Conservation (phyloP, 2,113 vertebrate species). For the Myiozetetes cayanensis region DNA sequence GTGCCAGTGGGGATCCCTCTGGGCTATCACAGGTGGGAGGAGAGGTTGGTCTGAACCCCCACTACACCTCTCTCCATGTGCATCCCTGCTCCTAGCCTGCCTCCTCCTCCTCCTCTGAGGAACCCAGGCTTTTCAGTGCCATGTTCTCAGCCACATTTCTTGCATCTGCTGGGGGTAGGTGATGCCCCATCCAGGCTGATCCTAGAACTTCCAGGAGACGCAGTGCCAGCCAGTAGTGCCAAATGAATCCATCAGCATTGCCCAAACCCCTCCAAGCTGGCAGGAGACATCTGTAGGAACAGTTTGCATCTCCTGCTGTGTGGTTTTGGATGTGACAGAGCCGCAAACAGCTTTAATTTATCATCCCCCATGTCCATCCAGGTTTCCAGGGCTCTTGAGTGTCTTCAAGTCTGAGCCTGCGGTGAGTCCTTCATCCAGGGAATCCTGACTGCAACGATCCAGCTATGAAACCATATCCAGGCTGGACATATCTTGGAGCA, state of each 20-base stretch:
- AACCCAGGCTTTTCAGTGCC: background rate
- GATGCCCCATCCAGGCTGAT: background rate
- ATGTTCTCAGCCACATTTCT: background rate
- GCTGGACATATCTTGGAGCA: background rate
- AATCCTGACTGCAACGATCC: rapidly evolving
- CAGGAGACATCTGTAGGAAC: background rate
- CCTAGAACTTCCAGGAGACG: background rate
- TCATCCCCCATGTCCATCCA: background rate
- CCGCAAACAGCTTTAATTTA: background rate
- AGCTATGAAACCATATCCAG: background rate
- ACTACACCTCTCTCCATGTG: background rate
- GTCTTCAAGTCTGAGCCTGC: rapidly evolving
- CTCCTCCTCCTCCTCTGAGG: background rate
- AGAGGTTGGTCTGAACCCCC: background rate
- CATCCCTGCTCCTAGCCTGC: background rate
- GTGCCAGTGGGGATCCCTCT: background rate
- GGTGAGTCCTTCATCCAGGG: background rate
- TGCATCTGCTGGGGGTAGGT: background rate
- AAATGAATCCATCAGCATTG: rapidly evolving
- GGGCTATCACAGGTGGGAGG: no score
- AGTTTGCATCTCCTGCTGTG: background rate
- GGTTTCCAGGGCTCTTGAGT: background rate
- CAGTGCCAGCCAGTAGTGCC: background rate
- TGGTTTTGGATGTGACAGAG: background rate
- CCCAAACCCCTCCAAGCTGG: background rate